Evolutionary conservation across 1,140 invertebrate genomes (phyloP).

Genomic region (Saxidomus purpurata): DNA sequence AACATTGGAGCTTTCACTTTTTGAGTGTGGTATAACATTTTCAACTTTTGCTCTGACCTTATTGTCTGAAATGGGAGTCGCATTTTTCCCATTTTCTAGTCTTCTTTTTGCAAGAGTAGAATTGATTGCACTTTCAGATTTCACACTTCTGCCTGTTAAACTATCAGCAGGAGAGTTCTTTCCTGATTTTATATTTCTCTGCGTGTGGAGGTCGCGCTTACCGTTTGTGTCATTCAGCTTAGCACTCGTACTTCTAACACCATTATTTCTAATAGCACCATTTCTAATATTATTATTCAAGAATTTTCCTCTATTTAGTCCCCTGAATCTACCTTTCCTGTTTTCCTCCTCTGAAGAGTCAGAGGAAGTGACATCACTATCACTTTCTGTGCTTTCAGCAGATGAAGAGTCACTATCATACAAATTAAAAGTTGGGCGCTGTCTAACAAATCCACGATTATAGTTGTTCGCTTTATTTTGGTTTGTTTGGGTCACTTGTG

Average conservation of each 20-base stretch:
- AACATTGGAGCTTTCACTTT: background rate
- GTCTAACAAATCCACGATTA: background rate
- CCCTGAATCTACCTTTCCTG: slow-evolving; percentile 50
- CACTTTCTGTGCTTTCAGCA: slow-evolving; percentile 56
- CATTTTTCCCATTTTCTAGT: slow-evolving; percentile 21
- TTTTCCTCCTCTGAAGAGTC: slow-evolving; percentile 63
- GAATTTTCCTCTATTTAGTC: slow-evolving; percentile 32
- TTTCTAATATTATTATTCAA: slow-evolving; percentile 24
- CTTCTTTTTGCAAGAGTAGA: background rate
- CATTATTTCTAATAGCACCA: slow-evolving; percentile 28
- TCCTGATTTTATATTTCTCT: slow-evolving; percentile 14
- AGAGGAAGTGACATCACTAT: slow-evolving; percentile 64
- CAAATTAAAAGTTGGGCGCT: slow-evolving; percentile 6
- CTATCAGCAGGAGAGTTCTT: slow-evolving; percentile 38
- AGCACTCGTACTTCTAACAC: slow-evolving; percentile 41
- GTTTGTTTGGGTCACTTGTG: slow-evolving; percentile 31
- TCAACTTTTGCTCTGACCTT: background rate
- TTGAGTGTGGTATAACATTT: background rate
- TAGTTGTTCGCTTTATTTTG: slow-evolving; percentile 41
- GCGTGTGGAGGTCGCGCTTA: slow-evolving; percentile 46
- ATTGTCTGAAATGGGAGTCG: background rate
- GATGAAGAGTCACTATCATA: slow-evolving; percentile 57
- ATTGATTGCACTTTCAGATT: slow-evolving; percentile 56
- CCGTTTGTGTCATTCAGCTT: slow-evolving; percentile 19
- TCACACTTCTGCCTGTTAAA: slow-evolving; percentile 48